These are phyloP conservation scores for Ditylenchus dipsaci DNA, from an alignment of 1,140 invertebrate genomes.

Conservation along the genomic window DNA sequence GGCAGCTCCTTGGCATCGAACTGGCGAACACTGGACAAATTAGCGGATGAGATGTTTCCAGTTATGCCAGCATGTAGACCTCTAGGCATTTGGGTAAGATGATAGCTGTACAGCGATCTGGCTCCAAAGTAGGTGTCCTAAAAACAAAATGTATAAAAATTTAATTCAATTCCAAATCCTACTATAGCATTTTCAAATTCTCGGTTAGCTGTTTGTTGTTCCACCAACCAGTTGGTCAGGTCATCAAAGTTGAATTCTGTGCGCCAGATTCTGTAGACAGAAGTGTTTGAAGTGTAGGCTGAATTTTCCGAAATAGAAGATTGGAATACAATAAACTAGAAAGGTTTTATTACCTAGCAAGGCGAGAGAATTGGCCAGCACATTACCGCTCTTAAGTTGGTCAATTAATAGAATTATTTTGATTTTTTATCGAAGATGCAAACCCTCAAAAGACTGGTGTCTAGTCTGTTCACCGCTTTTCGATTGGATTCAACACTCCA, in stretches of 20 bases:
- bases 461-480: background rate
- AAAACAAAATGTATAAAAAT: background rate
- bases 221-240: conserved; percentile 31
- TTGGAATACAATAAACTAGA: background rate
- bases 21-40: conserved; percentile 1
- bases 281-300: conserved; percentile 31
- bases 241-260: conserved; percentile 34
- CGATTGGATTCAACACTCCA: conserved; percentile 4
- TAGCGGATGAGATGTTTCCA: conserved; percentile 13
- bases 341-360: background rate
- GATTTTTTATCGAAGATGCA: background rate
- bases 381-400: conserved; percentile 34
- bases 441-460: background rate
- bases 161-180: background rate
- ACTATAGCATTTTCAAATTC: conserved; percentile 45
- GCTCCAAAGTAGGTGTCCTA: conserved; percentile 43
- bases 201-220: conserved; percentile 31
- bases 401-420: conserved; percentile 2
- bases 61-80: conserved; percentile 11
- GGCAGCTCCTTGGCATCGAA: conserved; percentile 35
- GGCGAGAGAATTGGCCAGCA: conserved; percentile 35
- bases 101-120: conserved; percentile 23
- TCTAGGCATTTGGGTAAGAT: conserved; percentile 12
- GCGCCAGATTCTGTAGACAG: conserved; percentile 31
- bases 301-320: too few species aligned